Percentiles rank a stretch among this genome's conserved stretches.
phyloP scores from a whole-genome alignment of 2,888 invertebrate species.

The Gibbula magus region DNA sequence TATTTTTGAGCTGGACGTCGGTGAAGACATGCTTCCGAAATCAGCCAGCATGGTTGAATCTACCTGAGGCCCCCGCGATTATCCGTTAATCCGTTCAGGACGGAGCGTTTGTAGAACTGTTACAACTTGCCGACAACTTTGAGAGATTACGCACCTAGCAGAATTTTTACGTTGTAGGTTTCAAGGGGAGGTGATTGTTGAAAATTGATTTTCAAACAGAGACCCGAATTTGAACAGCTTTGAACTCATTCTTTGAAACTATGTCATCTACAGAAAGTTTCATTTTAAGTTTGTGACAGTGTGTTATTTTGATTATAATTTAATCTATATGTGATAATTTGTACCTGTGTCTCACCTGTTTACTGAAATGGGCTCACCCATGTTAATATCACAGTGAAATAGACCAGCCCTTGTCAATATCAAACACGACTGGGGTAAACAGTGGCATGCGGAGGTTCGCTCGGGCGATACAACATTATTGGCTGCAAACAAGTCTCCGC shows the following conservation, averaged over 20 bases:
- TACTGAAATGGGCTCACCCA: neutral
- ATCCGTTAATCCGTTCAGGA: neutral
- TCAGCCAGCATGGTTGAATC: neutral
- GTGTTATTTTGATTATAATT: too few relatives aligned
- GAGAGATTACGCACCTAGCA: neutral
- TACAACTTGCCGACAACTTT: neutral
- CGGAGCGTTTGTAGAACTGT: neutral
- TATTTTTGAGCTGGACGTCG: conserved; percentile 1
- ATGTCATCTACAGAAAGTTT: too few relatives aligned
- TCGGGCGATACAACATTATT: conserved; percentile 1
- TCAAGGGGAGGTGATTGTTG: too few relatives aligned
- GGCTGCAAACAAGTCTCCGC: neutral
- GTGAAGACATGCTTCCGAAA: conserved; percentile 1
- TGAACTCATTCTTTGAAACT: too few relatives aligned
- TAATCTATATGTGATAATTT: too few relatives aligned
- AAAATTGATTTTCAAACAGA: too few relatives aligned
- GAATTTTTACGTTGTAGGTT: neutral
- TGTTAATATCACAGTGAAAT: conserved; percentile 8
- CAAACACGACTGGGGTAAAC: neutral
- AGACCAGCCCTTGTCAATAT: conserved; percentile 4
- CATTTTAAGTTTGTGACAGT: too few relatives aligned
- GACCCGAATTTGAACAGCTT: too few relatives aligned
- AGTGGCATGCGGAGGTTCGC: neutral
- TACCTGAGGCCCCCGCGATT: neutral
- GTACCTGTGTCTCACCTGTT: neutral